Base-by-base conservation (phyloP, 2,888 invertebrate species). In the Anoplius nigerrimus region DNA sequence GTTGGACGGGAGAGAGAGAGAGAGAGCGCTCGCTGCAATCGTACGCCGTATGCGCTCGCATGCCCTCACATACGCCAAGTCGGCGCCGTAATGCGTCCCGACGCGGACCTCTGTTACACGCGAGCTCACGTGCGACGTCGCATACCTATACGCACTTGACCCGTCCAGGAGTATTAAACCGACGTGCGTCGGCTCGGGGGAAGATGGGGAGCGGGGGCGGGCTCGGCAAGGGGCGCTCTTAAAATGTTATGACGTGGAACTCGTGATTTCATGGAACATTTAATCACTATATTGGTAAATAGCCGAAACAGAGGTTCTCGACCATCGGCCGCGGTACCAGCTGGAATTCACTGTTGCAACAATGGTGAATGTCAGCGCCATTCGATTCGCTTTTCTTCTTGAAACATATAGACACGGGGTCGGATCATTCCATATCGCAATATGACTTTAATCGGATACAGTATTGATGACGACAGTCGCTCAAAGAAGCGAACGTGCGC, bases 161-260 rank as follows among this genome's bases (percentile, higher is more conserved):
- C 76, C 77, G 76, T 72, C 78, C 76, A 58, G 68, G 65, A 77
- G 79, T 79, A 82, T 80, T 79, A 82, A 82, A 79, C 75, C 48
- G 48, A 48, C 18, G 48, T 48, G 48, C 4, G 48, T 18, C 48
- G 18, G 13, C 18, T 13, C n/a, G 48, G 18, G 48, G 48, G 16
- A 48, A 1, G 72, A 72, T 72, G 72, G 70, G 72, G 64, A 57
- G 58, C 61, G 67, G 48, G 18, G 48, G 51, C 74, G 77, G 55
- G 59, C 62, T 75, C 53, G 56, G 61, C 56, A 54, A 54, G 62
- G 71, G 74, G 63, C 76, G 86, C 87, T 87, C 86, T 88, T 87
- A 82, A 88, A 88, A 87, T 87, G 85, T 87, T 87, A 87, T 86
- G 88, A 87, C 81, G 86, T 88, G 87, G 86, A 88, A 87, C 87